Evolutionary conservation across 2,888 invertebrate species (phyloP).

Genomic region (Merodon equestris): DNA sequence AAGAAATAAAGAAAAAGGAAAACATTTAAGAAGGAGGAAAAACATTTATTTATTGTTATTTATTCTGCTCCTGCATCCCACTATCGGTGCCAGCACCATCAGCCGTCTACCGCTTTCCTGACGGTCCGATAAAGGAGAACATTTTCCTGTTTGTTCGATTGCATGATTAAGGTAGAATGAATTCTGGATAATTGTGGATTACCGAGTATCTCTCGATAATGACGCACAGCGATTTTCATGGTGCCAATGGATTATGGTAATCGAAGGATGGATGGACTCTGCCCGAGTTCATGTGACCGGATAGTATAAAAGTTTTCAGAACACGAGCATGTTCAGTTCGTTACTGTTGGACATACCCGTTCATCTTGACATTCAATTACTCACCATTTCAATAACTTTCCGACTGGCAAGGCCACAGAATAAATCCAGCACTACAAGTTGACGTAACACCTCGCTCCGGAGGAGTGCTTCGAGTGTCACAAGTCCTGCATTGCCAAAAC

Average conservation of each 20-base stretch:
- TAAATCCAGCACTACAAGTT: slow-evolving; percentile 76
- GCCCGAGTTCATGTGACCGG: no score
- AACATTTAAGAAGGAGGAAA: slow-evolving; percentile 50
- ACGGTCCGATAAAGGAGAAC: slow-evolving; percentile 36
- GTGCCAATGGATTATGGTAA: slow-evolving; percentile 67
- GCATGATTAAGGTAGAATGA: slow-evolving; percentile 26
- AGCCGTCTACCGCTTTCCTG: slow-evolving; percentile 5
- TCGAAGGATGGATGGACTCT: slow-evolving; percentile 17
- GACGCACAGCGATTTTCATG: slow-evolving; percentile 67
- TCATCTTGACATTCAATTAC: slow-evolving; percentile 53
- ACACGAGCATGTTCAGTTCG: background rate
- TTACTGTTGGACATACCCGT: no score
- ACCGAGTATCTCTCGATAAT: slow-evolving; percentile 64
- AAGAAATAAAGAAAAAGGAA: slow-evolving; percentile 19
- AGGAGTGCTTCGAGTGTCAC: slow-evolving; percentile 70
- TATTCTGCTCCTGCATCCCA: slow-evolving; percentile 20
- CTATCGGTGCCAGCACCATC: background rate
- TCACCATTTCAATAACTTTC: slow-evolving; percentile 76
- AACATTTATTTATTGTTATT: slow-evolving; percentile 68
- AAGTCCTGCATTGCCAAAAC: slow-evolving; percentile 22
- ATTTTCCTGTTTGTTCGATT: slow-evolving; percentile 29
- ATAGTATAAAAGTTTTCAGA: slow-evolving; percentile 7
- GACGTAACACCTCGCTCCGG: slow-evolving; percentile 73
- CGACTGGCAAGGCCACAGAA: slow-evolving; percentile 76
- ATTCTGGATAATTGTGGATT: slow-evolving; percentile 66